These are phyloP conservation scores for Chanos chanos DNA, from an alignment of 2,797 vertebrate species.

Conservation along the genomic window DNA sequence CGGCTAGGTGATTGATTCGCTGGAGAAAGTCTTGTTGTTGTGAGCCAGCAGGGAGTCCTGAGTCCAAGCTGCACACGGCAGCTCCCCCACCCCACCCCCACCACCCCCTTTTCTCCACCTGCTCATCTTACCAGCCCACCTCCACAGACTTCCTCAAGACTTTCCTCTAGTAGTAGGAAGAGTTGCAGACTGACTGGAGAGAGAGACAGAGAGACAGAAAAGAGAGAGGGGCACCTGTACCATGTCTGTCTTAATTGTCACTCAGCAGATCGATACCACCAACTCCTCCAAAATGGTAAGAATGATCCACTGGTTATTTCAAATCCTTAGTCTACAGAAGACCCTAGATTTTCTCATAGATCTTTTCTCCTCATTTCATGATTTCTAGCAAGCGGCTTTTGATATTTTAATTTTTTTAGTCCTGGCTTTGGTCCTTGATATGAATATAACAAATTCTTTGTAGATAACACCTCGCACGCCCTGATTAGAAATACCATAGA, in stretches of 20 bases:
- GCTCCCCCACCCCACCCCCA: neutral
- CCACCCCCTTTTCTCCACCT: no score
- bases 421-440: no score
- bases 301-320: slow-evolving; percentile 5
- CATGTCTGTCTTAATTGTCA: slow-evolving; percentile 69
- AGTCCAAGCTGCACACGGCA: neutral
- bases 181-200: no score
- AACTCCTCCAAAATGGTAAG: slow-evolving; percentile 64
- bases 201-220: slow-evolving; percentile 13
- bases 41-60: slow-evolving; percentile 37
- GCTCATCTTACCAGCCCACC: slow-evolving; percentile 20
- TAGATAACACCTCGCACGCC: no score
- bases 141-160: slow-evolving; percentile 44
- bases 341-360: neutral
- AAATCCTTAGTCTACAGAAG: neutral
- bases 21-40: slow-evolving; percentile 43
- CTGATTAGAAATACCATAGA: no score
- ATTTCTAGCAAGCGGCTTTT: slow-evolving; percentile 13
- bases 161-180: no score
- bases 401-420: slow-evolving; percentile 6
- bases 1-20: slow-evolving; percentile 56
- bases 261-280: slow-evolving; percentile 61
- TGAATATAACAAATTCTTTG: no score
- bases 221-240: slow-evolving; percentile 7
- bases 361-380: neutral